Conservation (phyloP, 2,888 invertebrate genomes). For the Caenorhabditis panamensis region DNA sequence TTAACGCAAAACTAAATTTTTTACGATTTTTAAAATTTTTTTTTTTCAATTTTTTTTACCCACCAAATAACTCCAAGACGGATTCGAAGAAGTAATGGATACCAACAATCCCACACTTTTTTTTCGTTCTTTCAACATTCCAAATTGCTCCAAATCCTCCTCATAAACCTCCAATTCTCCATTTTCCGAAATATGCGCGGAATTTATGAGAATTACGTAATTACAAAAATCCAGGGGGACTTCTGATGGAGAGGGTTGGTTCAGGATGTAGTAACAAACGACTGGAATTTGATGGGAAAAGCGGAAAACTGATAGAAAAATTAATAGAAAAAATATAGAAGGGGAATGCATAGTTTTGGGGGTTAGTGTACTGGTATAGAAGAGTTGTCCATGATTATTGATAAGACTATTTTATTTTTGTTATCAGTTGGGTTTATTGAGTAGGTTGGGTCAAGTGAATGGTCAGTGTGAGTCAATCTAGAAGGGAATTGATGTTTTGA, state of each 20-base stretch:
- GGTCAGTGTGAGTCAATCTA: too few species aligned
- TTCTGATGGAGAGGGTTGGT: constrained; percentile 41
- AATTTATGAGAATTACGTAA: constrained; percentile 63
- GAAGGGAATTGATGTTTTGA: too few species aligned
- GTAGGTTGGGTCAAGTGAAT: too few species aligned
- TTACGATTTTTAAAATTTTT: too few species aligned
- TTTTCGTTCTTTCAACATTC: background rate
- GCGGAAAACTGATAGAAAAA: background rate
- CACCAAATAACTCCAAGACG: constrained; percentile 57
- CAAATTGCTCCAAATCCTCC: constrained; percentile 23
- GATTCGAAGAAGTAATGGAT: constrained; percentile 56
- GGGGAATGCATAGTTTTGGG: background rate
- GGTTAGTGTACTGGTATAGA: too few species aligned
- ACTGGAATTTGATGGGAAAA: constrained; percentile 29
- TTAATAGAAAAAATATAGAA: background rate
- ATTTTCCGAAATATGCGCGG: constrained; percentile 49
- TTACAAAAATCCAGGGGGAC: constrained; percentile 51
- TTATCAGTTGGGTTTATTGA: too few species aligned
- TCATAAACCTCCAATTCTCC: constrained; percentile 20
- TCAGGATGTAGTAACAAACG: constrained; percentile 49
- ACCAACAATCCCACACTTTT: constrained; percentile 56
- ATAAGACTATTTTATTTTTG: too few species aligned
- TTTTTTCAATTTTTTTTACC: too few species aligned
- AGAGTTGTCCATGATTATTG: too few species aligned
- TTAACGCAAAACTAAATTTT: too few species aligned